Conservation (phyloP, 2,888 invertebrate genomes). For the Sepiola atlantica region DNA sequence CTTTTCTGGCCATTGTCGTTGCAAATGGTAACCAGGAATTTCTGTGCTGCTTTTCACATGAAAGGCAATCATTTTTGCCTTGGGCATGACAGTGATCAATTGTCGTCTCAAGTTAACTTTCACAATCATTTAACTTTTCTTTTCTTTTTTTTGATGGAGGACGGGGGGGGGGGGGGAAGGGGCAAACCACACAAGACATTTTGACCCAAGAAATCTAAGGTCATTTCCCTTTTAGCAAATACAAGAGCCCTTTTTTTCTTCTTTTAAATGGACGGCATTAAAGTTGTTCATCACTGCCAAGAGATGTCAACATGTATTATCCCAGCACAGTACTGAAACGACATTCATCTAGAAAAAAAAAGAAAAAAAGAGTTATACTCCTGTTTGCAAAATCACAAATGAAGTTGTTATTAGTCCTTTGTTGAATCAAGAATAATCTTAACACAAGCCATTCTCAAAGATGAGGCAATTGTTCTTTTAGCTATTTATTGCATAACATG, state of each 20-base stretch:
- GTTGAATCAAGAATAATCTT: not conserved
- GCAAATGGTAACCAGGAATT: not conserved
- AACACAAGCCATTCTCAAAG: not conserved
- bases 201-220: not conserved
- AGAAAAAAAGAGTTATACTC: not conserved
- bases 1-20: not conserved
- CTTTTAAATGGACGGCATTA: not conserved
- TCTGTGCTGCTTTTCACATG: not conserved
- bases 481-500: too few species aligned
- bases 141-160: not conserved
- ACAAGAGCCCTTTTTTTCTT: not conserved
- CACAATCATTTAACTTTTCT: not conserved
- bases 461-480: not conserved
- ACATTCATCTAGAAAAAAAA: not conserved
- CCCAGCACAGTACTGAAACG: not conserved
- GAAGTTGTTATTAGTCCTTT: not conserved
- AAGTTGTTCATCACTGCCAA: not conserved
- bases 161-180: too few species aligned
- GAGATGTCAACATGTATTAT: not conserved
- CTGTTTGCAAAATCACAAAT: not conserved
- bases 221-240: not conserved
- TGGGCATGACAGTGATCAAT: not conserved
- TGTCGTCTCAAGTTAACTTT: not conserved
- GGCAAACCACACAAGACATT: not conserved
- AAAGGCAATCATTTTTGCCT: not conserved